phyloP scores from a whole-genome alignment of 2,113 vertebrate species.

The Acinonyx jubatus region DNA sequence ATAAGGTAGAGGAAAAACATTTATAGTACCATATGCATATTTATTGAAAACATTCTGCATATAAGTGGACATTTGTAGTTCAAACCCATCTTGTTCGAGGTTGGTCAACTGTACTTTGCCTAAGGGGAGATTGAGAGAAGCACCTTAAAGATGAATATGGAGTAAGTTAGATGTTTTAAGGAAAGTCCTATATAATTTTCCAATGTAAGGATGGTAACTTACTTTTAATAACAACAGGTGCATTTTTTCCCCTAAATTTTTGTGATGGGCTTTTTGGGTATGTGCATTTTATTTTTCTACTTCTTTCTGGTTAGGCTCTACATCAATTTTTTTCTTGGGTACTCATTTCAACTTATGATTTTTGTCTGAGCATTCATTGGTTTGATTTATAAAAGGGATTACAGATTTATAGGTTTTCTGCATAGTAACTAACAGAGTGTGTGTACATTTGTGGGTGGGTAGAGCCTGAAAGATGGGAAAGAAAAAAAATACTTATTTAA shows the following conservation, averaged over 20 bases:
- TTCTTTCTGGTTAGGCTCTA: not conserved
- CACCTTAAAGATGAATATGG: not conserved
- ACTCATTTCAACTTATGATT: not conserved
- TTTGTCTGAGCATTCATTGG: conserved; percentile 3
- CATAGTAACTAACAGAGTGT: not conserved
- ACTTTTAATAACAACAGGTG: not conserved
- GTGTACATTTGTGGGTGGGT: not conserved
- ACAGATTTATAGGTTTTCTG: not conserved
- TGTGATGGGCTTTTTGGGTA: not conserved
- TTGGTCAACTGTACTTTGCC: not conserved
- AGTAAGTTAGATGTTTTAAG: not conserved
- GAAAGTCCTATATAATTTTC: not conserved
- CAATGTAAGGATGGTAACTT: not conserved
- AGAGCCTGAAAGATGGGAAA: not conserved
- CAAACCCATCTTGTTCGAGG: not conserved
- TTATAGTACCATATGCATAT: not conserved
- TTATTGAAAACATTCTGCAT: not conserved
- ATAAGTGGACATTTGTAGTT: not conserved
- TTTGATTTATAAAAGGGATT: conserved; percentile 3
- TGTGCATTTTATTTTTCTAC: conserved; percentile 13
- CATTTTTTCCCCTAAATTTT: conserved; percentile 1
- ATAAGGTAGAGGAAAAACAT: not conserved
- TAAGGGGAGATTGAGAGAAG: conserved; percentile 3
- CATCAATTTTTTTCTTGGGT: not conserved
- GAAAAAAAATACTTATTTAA: not conserved